Base-by-base conservation (phyloP, 2,888 invertebrate genomes). In the Rambutsinella grinnellia region DNA sequence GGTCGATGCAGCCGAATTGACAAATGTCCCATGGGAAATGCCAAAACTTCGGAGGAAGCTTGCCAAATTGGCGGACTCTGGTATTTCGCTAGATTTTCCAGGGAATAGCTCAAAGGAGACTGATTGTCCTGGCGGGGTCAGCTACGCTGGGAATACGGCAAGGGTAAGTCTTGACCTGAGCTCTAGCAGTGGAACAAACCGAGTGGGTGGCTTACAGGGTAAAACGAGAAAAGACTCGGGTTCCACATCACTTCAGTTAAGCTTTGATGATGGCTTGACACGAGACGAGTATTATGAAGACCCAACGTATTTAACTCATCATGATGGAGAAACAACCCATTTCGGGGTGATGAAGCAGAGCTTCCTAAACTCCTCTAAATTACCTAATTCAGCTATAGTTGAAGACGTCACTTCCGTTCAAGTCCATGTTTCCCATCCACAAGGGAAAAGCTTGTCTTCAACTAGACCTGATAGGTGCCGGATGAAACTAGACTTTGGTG, bases 21-120 rank as follows among this genome's bases (percentile, higher is more conserved):
- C 93, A 80, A 91, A 95, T 86, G 89, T 95, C 85, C 95, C 95
- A 70, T 95, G 95, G 86, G 95, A 95, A 86, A 95, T 95, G 95
- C 95, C 95, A 28, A 95, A 95, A 87, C 88, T 95, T 72, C 89
- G 94, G 79, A 89, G 94, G 65, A 91, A 94, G 80, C 87, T 94
- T 84, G 90, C 94, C 81, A 91, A 91, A 79, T 88, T 89, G 79
- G 89, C 89, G 10, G 84, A 84, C 56, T 84, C 84, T 17, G 83
- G 83, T 19, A 83, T 84, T 61, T 83, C 83, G 6, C 66, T 84
- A 21, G 84, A 84, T 61, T 79, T 79, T 53, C 67, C 81, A n/a
- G 79, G 76, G 47, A 79, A 69, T 63, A 62, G 57, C 54, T 67
- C 61, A 61, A 76, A 44, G 56, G 76, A 68, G 72, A 79, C 68